Conservation (phyloP, 2,888 invertebrate species). For the Crepidodera aurea region DNA sequence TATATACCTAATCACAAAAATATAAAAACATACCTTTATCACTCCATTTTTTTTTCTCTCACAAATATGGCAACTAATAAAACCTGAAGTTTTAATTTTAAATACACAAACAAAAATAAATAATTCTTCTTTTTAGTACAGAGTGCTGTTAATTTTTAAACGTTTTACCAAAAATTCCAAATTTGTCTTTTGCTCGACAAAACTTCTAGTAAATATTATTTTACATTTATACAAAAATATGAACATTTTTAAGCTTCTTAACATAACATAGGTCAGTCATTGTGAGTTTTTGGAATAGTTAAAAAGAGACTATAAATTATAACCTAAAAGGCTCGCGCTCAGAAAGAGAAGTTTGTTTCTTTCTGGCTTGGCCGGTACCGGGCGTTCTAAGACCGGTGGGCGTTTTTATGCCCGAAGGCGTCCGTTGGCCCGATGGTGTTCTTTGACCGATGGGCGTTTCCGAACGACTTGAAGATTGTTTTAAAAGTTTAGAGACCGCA, state of each 20-base stretch:
- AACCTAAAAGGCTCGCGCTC: slow-evolving; percentile 79
- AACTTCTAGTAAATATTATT: slow-evolving; percentile 45
- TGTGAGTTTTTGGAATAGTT: slow-evolving; percentile 55
- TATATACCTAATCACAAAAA: slow-evolving; percentile 43
- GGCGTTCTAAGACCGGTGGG: slow-evolving; percentile 5
- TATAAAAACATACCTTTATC: slow-evolving; percentile 43
- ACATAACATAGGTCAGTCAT: slow-evolving; percentile 56
- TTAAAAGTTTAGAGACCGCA: slow-evolving; percentile 69
- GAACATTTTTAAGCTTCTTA: slow-evolving; percentile 54
- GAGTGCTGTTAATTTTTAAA: slow-evolving; percentile 24
- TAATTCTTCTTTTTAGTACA: slow-evolving; percentile 17
- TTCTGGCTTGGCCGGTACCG: slow-evolving; percentile 48
- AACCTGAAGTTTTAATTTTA: slow-evolving; percentile 23
- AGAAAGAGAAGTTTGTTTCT: slow-evolving; percentile 45
- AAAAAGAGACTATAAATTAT: slow-evolving; percentile 61
- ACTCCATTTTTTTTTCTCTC: slow-evolving; percentile 25
- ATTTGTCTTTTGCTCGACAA: slow-evolving; percentile 37
- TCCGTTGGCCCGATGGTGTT: slow-evolving; percentile 2
- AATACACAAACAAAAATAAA: slow-evolving; percentile 26
- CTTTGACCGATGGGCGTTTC: slow-evolving; percentile 65
- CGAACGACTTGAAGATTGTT: slow-evolving; percentile 75
- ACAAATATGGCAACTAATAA: slow-evolving; percentile 24
- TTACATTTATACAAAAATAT: slow-evolving; percentile 59
- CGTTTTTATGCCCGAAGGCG: slow-evolving; percentile 12
- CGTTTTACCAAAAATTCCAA: slow-evolving; percentile 35